Evolutionary conservation across 2,113 vertebrate species (phyloP), one percentile per base, ranked within the genome.

Genomic region (Morone chrysops): DNA sequence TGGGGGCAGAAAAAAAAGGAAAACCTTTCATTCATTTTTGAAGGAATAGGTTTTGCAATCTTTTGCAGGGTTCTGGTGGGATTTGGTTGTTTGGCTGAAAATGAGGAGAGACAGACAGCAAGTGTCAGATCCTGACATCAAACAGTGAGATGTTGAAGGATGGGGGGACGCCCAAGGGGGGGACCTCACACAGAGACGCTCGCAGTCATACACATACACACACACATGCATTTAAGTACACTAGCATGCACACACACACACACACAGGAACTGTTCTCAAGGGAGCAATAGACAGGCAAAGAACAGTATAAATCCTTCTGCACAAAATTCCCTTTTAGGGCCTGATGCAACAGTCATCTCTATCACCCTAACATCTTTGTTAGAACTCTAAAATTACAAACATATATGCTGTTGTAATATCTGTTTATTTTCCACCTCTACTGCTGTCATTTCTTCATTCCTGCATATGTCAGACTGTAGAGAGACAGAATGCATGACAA

Each of bases 91-190:
- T 87, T 78, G 83, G 50, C 25, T 73, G 53, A 56, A 87, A 75
- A 77, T 43, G n/a, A 22, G 38, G 40, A 65, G 77, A 75, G 87
- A 85, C 76, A 83, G 82, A 80, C 83, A 83, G 84, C 74, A 48
- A 75, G 80, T 84, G 89, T 90, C 87, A 89, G 86, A 90, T 91
- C 82, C 76, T 18, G 86, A 87, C 84, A 90, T 91, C 82, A 87
- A 83, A 82, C 81, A 65, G 82, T 10, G 74, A 79, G 76, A 89
- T 77, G 88, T 41, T 86, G 83, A 87, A 87, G 70, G 86, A 87
- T 82, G n/a, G 41, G 65, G 78, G 75, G 72, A 25, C 25, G 57
- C 79, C 75, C 84, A 78, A 31, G 69, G 80, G 81, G 31, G 80
- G 66, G 73, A 78, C 59, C 70, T 66, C 81, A 74, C 75, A 70